These are phyloP conservation scores for Pseudobourletiella spinata DNA, from an alignment of 1,140 invertebrate genomes.

Conservation along the genomic window DNA sequence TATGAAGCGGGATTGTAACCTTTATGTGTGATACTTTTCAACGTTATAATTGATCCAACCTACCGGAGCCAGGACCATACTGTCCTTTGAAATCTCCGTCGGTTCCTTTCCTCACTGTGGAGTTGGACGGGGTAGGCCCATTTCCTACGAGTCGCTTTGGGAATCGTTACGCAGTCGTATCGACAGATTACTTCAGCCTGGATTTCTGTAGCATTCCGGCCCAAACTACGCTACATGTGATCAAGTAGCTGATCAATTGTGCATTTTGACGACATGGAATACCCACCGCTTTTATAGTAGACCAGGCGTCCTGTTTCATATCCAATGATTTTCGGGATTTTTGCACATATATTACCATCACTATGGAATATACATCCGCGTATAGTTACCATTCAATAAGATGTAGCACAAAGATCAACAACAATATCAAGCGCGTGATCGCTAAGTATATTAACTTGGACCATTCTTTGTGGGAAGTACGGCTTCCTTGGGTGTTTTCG, in stretches of 20 bases:
- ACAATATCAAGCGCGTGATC: background rate
- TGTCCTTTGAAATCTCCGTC: background rate
- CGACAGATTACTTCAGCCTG: conserved; percentile 10
- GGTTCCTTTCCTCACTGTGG: conserved; percentile 4
- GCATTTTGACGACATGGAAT: conserved; percentile 6
- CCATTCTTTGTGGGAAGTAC: background rate
- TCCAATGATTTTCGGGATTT: background rate
- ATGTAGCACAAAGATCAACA: background rate
- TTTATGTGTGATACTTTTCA: conserved; percentile 15
- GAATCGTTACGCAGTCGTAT: conserved; percentile 3
- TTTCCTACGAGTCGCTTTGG: background rate
- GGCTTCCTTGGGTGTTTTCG: background rate
- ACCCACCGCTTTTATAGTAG: conserved; percentile 3
- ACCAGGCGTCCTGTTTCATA: conserved; percentile 2
- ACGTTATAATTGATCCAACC: background rate
- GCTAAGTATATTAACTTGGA: background rate
- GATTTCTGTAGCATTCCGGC: background rate
- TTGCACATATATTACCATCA: conserved; percentile 1
- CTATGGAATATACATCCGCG: background rate
- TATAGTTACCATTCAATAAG: background rate
- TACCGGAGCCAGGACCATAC: background rate
- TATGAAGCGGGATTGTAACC: conserved; percentile 3
- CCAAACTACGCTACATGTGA: background rate
- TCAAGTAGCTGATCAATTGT: background rate
- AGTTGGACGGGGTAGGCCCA: conserved; percentile 17